Conservation (phyloP, 2,797 vertebrate genomes). For the Nyctibius grandis region DNA sequence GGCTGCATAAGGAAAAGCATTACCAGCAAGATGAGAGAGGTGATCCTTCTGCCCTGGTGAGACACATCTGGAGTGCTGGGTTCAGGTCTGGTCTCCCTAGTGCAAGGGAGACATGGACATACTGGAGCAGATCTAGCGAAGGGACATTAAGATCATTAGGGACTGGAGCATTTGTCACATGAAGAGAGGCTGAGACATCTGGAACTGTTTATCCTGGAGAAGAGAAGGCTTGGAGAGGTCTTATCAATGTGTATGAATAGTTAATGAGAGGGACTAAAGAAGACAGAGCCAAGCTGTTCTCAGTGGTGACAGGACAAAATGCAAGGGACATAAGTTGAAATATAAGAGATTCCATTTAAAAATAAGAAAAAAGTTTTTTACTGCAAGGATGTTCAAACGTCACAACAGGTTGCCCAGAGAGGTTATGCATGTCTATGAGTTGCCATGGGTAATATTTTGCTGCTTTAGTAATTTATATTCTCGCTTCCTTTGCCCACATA, state of each 20-base stretch:
- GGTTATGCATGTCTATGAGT: fast-evolving
- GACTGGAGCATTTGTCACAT: too few species aligned
- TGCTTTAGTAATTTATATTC: neutral
- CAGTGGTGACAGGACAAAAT: neutral
- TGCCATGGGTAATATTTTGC: neutral
- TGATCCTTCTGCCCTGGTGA: neutral
- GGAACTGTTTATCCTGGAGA: neutral
- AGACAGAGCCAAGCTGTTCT: neutral
- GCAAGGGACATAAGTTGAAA: fast-evolving
- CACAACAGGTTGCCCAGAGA: neutral
- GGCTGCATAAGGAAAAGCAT: neutral
- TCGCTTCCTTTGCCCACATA: neutral
- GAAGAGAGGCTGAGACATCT: too few species aligned
- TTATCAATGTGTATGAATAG: neutral
- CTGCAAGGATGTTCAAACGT: too few species aligned
- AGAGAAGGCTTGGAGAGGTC: neutral
- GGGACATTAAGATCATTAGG: too few species aligned
- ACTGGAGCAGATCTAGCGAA: too few species aligned
- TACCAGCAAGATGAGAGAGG: neutral
- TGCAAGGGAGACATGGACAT: too few species aligned
- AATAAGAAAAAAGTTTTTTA: neutral
- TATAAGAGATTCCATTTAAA: neutral
- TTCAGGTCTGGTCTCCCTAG: neutral
- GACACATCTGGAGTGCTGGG: neutral
- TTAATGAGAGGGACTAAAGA: neutral